Conservation (phyloP, 2,113 vertebrate species). For the Boulengeromyrus knoepffleri region DNA sequence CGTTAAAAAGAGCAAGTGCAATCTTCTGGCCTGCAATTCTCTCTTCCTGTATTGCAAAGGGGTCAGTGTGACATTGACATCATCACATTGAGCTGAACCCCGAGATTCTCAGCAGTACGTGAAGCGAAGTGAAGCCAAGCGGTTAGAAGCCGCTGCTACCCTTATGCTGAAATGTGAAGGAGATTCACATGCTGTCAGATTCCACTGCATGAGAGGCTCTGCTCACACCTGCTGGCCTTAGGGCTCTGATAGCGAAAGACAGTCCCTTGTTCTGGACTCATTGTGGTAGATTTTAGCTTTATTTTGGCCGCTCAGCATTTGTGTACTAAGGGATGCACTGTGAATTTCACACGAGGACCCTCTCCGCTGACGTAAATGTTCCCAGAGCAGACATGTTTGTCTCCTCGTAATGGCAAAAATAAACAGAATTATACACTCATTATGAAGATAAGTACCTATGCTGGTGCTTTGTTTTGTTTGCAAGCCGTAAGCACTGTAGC, state of each 20-base stretch:
- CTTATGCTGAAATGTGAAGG: background rate
- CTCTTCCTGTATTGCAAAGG: background rate
- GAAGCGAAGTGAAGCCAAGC: background rate
- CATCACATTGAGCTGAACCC: background rate
- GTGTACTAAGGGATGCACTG: background rate
- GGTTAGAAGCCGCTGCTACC: background rate
- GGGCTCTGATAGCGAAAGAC: background rate
- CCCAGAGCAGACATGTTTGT: background rate
- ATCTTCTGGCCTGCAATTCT: background rate
- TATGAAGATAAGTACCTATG: background rate
- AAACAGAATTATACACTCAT: background rate
- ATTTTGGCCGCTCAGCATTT: background rate
- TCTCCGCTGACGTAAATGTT: background rate
- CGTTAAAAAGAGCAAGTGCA: background rate
- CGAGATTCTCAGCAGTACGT: background rate
- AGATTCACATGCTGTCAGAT: background rate
- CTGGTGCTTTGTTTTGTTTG: background rate
- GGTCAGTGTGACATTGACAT: background rate
- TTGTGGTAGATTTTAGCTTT: background rate
- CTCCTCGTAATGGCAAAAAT: background rate
- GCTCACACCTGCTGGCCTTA: background rate
- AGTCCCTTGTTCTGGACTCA: background rate
- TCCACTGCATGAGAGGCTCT: background rate
- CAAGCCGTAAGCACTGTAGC: background rate
- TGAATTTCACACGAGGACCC: background rate